Percentiles rank a stretch among this genome's conserved stretches.
Conservation (phyloP, 1,140 invertebrate species). For the Plutomurus gul region DNA sequence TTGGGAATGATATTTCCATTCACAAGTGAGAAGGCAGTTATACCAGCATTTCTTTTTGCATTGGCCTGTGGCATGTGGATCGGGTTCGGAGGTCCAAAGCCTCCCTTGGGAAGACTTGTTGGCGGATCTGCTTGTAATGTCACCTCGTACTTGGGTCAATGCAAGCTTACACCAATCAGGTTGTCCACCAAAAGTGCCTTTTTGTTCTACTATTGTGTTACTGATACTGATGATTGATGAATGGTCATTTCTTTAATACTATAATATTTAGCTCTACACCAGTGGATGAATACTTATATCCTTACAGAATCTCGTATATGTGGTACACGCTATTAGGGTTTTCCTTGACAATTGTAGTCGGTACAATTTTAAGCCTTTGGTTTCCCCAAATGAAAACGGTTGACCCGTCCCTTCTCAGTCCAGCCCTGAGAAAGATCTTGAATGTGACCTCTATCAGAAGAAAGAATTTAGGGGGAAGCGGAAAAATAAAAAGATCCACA, state of each 20-base stretch:
- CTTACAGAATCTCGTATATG: constrained; percentile 83
- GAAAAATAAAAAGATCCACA: neutral
- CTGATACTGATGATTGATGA: neutral
- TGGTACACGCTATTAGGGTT: constrained; percentile 79
- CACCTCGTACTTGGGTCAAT: neutral
- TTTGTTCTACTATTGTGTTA: neutral
- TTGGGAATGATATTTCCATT: constrained; percentile 73
- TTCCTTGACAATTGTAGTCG: constrained; percentile 67
- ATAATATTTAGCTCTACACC: neutral
- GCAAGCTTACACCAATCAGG: neutral
- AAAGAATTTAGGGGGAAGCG: neutral
- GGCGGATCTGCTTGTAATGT: neutral
- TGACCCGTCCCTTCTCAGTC: constrained; percentile 15
- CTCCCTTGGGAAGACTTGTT: constrained; percentile 64
- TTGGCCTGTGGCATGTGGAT: constrained; percentile 78
- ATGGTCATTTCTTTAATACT: neutral
- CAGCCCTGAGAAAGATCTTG: neutral
- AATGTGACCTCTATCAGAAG: neutral
- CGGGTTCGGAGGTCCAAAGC: constrained; percentile 80
- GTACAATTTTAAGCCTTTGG: constrained; percentile 64
- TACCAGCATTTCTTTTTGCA: constrained; percentile 68
- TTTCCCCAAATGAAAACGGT: constrained; percentile 40
- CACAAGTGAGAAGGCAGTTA: constrained; percentile 70
- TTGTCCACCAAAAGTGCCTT: neutral
- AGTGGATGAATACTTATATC: constrained; percentile 64